Conservation (phyloP, 2,113 vertebrate genomes). For the Alethe diademata region DNA sequence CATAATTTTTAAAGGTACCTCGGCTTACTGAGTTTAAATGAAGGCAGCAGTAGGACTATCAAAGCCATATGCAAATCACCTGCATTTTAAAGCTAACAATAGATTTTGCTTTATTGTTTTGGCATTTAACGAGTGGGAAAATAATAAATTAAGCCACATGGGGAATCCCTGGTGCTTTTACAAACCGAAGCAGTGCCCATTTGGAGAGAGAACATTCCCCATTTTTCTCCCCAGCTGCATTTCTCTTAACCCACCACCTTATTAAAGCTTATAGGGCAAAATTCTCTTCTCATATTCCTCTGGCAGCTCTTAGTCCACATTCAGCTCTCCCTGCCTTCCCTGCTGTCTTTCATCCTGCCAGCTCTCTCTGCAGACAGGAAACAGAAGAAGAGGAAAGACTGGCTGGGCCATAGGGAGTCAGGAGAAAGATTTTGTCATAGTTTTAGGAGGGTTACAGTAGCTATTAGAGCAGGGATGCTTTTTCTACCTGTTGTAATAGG, state of each 20-base stretch:
- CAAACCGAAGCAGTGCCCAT: constrained; percentile 24
- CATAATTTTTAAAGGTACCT: constrained; percentile 44
- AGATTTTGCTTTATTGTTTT: constrained; percentile 66
- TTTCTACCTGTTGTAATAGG: not conserved
- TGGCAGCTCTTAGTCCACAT: constrained; percentile 40
- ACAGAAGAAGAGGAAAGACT: not conserved
- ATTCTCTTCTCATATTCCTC: constrained; percentile 56
- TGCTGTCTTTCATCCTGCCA: constrained; percentile 25
- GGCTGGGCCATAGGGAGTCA: constrained; percentile 6
- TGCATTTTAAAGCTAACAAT: constrained; percentile 45
- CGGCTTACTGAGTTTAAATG: constrained; percentile 42
- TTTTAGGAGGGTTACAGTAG: constrained; percentile 9
- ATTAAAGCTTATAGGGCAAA: constrained; percentile 46
- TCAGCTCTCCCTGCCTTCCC: not conserved
- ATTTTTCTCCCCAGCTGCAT: constrained; percentile 14
- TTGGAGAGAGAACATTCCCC: not conserved
- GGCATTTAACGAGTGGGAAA: constrained; percentile 70
- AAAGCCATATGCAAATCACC: constrained; percentile 52
- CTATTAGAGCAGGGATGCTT: not conserved
- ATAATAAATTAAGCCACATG: constrained; percentile 60
- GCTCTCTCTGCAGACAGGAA: constrained; percentile 20
- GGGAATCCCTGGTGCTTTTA: constrained; percentile 49
- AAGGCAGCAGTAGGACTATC: constrained; percentile 54
- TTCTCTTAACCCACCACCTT: constrained; percentile 42
- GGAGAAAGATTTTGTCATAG: constrained; percentile 21